These are phyloP conservation scores for Syrista parreyssii DNA, from an alignment of 2,888 invertebrate species.

Conservation along the genomic window DNA sequence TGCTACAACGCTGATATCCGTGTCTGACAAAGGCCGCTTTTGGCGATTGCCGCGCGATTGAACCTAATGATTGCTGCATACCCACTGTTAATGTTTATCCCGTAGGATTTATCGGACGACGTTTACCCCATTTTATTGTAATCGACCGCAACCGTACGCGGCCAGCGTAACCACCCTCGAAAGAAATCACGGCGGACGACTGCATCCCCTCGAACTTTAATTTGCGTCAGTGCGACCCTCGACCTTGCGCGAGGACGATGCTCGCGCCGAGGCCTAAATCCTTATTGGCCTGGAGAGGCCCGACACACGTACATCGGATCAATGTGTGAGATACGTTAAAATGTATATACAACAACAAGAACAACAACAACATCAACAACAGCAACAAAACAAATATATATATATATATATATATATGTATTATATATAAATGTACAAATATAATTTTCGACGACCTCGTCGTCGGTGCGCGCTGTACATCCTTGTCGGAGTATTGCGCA, in stretches of 20 bases:
- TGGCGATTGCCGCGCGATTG: not conserved
- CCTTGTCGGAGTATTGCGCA: not conserved
- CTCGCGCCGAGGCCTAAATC: not conserved
- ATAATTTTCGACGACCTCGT: not conserved
- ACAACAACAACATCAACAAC: too few relatives aligned
- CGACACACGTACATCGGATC: not conserved
- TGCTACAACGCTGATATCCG: not conserved
- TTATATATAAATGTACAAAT: not conserved
- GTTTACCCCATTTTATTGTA: slow-evolving; percentile 38
- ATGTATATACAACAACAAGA: too few relatives aligned
- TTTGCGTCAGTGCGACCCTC: not conserved
- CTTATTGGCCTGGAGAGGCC: not conserved
- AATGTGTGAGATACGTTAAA: not conserved
- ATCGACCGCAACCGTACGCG: slow-evolving; percentile 32
- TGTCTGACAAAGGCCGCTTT: not conserved
- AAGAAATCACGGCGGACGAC: slow-evolving; percentile 36
- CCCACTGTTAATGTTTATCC: slow-evolving; percentile 20
- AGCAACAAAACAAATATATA: too few relatives aligned
- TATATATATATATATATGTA: not conserved
- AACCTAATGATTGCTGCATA: not conserved
- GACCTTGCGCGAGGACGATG: not conserved
- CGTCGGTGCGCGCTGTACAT: not conserved
- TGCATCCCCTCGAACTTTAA: slow-evolving; percentile 31
- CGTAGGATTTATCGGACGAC: slow-evolving; percentile 40
- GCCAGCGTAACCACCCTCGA: slow-evolving; percentile 20